Evolutionary conservation across 1,140 invertebrate species (phyloP).

Genomic region (Pantala flavescens): DNA sequence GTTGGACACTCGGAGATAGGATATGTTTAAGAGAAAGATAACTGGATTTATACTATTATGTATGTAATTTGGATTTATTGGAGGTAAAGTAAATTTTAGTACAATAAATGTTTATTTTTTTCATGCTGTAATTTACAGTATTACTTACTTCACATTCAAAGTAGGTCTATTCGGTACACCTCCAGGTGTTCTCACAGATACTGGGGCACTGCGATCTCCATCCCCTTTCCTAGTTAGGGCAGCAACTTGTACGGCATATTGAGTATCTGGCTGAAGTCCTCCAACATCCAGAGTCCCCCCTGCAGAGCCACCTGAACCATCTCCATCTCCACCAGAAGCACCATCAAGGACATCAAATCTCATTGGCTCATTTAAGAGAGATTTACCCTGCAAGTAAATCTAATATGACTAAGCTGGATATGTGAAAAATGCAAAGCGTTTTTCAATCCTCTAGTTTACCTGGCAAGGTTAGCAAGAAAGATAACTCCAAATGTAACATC

Average conservation of each 20-base stretch:
- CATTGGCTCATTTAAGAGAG: slow-evolving; percentile 70
- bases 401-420: too few species aligned
- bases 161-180: slow-evolving; percentile 84
- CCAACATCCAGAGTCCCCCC: slow-evolving; percentile 57
- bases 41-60: too few species aligned
- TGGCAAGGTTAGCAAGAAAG: too few species aligned
- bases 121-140: background rate
- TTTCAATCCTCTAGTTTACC: too few species aligned
- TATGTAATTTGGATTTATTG: too few species aligned
- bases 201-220: slow-evolving; percentile 73
- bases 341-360: slow-evolving; percentile 73
- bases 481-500: too few species aligned
- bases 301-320: background rate
- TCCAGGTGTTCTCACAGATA: slow-evolving; percentile 78
- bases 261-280: slow-evolving; percentile 83
- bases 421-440: too few species aligned
- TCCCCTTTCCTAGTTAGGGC: slow-evolving; percentile 91
- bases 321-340: slow-evolving; percentile 47
- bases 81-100: background rate
- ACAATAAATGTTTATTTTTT: background rate
- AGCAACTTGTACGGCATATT: slow-evolving; percentile 85
- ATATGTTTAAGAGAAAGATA: too few species aligned
- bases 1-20: too few species aligned
- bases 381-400: slow-evolving; percentile 59
- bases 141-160: slow-evolving; percentile 66